phyloP scores from a whole-genome alignment of 2,888 invertebrate genomes.

The Protonemura montana region DNA sequence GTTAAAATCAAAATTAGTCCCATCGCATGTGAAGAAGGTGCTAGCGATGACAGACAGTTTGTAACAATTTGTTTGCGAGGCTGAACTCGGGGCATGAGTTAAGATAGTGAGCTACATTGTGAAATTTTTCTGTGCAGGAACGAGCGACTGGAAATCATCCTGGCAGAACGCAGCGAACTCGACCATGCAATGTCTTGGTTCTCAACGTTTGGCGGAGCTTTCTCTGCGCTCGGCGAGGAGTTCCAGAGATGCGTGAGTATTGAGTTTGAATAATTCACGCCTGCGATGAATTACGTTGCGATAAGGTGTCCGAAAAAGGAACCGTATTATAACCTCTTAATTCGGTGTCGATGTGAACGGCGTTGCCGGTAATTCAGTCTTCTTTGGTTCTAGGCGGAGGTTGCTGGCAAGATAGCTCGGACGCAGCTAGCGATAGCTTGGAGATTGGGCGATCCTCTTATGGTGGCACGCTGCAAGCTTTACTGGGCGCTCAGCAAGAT shows the following conservation, averaged over 20 bases:
- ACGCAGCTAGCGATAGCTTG: conserved; percentile 83
- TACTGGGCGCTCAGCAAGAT: conserved; percentile 88
- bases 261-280: too few species aligned
- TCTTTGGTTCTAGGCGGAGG: conserved; percentile 71
- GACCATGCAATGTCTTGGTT: conserved; percentile 92
- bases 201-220: conserved; percentile 95
- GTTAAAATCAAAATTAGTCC: too few species aligned
- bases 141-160: conserved; percentile 60
- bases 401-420: conserved; percentile 87
- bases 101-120: too few species aligned
- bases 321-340: too few species aligned
- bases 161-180: conserved; percentile 74
- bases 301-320: too few species aligned
- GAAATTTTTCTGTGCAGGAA: conserved; percentile 57
- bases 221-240: conserved; percentile 92
- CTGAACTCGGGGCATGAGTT: too few species aligned
- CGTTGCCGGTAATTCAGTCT: background rate
- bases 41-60: too few species aligned
- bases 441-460: conserved; percentile 80
- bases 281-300: too few species aligned
- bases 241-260: conserved; percentile 76
- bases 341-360: too few species aligned
- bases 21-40: too few species aligned
- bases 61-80: too few species aligned
- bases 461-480: conserved; percentile 83